Evolutionary conservation across 2,888 invertebrate genomes (phyloP).

Genomic region (Matsumyia berberina): DNA sequence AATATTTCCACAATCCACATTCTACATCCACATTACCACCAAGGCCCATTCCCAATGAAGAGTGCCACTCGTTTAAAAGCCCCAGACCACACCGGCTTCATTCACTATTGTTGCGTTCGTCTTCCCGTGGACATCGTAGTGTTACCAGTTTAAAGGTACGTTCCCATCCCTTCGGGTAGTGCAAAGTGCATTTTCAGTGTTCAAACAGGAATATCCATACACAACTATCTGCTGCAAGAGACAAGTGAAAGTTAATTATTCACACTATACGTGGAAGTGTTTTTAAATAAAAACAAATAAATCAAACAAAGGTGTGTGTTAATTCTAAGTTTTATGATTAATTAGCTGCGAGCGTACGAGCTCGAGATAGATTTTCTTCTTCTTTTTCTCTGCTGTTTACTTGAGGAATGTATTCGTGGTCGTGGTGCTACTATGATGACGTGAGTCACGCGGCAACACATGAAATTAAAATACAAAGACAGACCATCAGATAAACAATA

Average conservation of each 20-base stretch:
- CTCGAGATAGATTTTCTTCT: constrained; percentile 4
- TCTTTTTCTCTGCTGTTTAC: constrained; percentile 21
- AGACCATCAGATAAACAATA: constrained; percentile 43
- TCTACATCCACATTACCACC: constrained; percentile 16
- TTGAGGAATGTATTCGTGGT: background rate
- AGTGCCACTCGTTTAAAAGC: background rate
- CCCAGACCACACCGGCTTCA: background rate
- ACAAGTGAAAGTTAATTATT: constrained; percentile 36
- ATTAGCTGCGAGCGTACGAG: background rate
- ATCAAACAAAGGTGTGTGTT: constrained; percentile 59
- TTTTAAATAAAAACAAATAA: constrained; percentile 2
- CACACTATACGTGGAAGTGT: background rate
- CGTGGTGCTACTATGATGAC: constrained; percentile 35
- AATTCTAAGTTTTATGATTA: constrained; percentile 6
- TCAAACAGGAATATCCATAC: background rate
- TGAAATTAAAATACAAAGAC: background rate
- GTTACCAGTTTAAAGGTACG: background rate
- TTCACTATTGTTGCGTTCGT: constrained; percentile 34
- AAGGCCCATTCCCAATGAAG: constrained; percentile 18
- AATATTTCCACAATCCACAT: background rate
- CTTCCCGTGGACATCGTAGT: constrained; percentile 7
- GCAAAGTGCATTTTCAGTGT: constrained; percentile 45
- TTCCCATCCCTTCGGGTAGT: constrained; percentile 19
- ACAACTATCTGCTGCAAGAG: background rate
- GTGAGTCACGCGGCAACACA: constrained; percentile 65